Evolutionary conservation across 2,888 invertebrate species (phyloP).

Genomic region (Hirtodrosophila duncani): DNA sequence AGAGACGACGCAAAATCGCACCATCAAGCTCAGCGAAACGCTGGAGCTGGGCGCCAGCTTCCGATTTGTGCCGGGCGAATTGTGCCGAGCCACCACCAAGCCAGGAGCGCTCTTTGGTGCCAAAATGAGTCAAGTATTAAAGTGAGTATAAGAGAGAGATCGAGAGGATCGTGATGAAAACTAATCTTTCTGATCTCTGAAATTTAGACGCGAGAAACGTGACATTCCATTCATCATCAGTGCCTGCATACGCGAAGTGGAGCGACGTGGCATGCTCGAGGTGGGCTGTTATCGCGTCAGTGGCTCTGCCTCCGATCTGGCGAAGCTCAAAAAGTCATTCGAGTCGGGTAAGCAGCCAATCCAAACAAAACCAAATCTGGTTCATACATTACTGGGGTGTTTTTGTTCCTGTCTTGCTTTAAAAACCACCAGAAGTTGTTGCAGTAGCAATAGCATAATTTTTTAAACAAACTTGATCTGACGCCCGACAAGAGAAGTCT

Average conservation of each 20-base stretch:
- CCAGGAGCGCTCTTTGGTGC: conserved; percentile 94
- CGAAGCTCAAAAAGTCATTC: conserved; percentile 92
- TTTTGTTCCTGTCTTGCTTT: neutral
- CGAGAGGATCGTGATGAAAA: neutral
- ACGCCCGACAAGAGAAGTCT: too few relatives aligned
- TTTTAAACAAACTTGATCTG: too few relatives aligned
- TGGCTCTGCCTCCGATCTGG: conserved; percentile 94
- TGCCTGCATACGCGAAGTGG: conserved; percentile 94
- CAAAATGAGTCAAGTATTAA: conserved; percentile 92
- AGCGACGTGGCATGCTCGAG: conserved; percentile 92
- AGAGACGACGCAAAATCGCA: conserved; percentile 83
- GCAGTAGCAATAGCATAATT: too few relatives aligned
- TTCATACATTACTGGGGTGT: too few relatives aligned
- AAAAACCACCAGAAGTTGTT: too few relatives aligned
- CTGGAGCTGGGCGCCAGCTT: conserved; percentile 86
- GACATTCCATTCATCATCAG: conserved; percentile 93
- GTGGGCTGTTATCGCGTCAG: conserved; percentile 96
- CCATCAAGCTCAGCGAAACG: conserved; percentile 85
- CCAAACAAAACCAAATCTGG: neutral
- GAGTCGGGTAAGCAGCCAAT: conserved; percentile 87
- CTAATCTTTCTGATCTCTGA: conserved; percentile 36
- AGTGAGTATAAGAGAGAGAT: conserved; percentile 83
- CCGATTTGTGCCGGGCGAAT: conserved; percentile 90
- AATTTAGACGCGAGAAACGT: conserved; percentile 85
- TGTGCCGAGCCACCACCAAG: conserved; percentile 90